These are phyloP conservation scores for Anthopleura xanthogrammica DNA, from an alignment of 92 coral and sea anemone genomes.

Conservation along the genomic window DNA sequence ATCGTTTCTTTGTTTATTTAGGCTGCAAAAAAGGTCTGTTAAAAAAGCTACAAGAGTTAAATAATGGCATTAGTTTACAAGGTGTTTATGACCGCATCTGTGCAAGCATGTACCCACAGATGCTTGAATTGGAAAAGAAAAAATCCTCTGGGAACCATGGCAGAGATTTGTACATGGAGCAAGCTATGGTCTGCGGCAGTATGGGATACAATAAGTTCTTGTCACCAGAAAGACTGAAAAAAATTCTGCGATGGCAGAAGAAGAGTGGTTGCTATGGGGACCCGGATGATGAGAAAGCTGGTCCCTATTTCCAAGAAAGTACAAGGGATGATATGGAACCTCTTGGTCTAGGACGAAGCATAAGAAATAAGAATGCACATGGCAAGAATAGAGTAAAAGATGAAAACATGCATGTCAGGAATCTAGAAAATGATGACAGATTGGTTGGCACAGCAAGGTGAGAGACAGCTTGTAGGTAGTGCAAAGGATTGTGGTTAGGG, in stretches of 20 bases:
- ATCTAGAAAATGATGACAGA: not conserved
- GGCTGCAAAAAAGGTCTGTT: constrained; percentile 63
- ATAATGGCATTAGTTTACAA: constrained; percentile 52
- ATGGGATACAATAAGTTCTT: constrained; percentile 74
- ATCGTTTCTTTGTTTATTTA: constrained; percentile 5
- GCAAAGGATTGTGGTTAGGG: not conserved
- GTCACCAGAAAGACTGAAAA: constrained; percentile 44
- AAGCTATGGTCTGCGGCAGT: constrained; percentile 85
- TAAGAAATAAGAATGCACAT: not conserved
- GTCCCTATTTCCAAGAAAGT: not conserved
- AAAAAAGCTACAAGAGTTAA: constrained; percentile 39
- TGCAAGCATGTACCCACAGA: constrained; percentile 82
- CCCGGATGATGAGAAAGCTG: constrained; percentile 1
- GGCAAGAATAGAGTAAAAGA: not conserved
- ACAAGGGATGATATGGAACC: not conserved
- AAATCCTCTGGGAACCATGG: not conserved
- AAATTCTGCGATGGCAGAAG: constrained; percentile 72
- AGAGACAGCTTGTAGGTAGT: not conserved
- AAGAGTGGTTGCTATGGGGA: constrained; percentile 72
- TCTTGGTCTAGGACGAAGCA: not conserved
- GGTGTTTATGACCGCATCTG: constrained; percentile 73
- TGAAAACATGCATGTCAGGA: not conserved
- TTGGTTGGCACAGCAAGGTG: not conserved
- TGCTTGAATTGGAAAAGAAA: constrained; percentile 57
- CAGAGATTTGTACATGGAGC: constrained; percentile 83